Evolutionary conservation across 2,888 invertebrate species (phyloP), one percentile per base, ranked within the genome.

Genomic region (Stegana nigrithorax): DNA sequence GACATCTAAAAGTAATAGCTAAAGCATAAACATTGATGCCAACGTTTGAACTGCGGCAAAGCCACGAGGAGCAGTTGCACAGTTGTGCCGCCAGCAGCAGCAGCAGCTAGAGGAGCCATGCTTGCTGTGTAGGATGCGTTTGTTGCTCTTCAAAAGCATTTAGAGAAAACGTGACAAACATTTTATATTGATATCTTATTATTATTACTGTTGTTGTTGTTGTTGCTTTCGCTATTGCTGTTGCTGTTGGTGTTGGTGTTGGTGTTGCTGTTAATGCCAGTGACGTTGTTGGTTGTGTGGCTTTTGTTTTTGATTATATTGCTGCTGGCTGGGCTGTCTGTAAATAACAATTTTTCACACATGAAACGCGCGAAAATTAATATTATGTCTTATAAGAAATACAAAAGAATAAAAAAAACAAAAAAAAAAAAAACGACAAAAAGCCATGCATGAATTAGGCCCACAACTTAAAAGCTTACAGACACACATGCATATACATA

Each of bases 151-250:
- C 50, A 59, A 57, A 71, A 73, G 66, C 75, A 76, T 75, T 27
- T 73, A 72, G 72, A n/a, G n/a, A 72, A 78, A 76, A 77, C 77
- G 77, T 77, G 77, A 77, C 77, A 77, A 75, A 78, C 73, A 78
- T 77, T 72, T 75, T 69, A 75, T 71, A 75, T 75, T 75, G 75
- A 76, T 75, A 73, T 76, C 70, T 71, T 68, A 66, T 69, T 73
- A 63, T 66, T 62, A 45, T 57, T 63, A 6, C 39, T 51, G 6
- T 62, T 53, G 21, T 59, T 53, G 10, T 50, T 36, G 23, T 50
- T 27, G 25, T 27, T 56, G 36, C 56, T 53, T 19, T 55, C 47
- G 6, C 27, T 39, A 21, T 44, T 58, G 21, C n/a, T 32, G 27
- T 32, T 50, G 7, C 26, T 39, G 17, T 32, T 23, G 19, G 14